Evolutionary conservation across 2,888 invertebrate species (phyloP).

Genomic region (Cenopis cana): DNA sequence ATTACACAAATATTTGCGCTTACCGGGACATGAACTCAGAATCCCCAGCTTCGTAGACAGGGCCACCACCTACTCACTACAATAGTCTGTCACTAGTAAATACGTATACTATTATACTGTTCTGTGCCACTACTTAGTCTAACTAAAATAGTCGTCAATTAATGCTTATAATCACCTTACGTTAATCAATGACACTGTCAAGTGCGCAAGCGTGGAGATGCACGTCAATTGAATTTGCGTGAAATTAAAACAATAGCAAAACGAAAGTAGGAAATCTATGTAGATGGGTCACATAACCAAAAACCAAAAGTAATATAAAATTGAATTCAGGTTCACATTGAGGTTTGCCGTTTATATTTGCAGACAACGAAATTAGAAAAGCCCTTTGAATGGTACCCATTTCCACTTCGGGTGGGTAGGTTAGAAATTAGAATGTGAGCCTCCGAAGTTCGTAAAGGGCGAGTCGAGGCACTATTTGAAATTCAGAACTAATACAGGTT

Average conservation of each 20-base stretch:
- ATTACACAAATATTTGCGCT: too few species aligned
- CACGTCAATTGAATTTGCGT: too few species aligned
- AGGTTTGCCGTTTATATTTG: slow-evolving; percentile 6
- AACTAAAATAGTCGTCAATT: too few species aligned
- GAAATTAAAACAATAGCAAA: background rate
- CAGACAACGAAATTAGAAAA: slow-evolving; percentile 29
- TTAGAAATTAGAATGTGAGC: slow-evolving; percentile 30
- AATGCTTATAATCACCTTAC: too few species aligned
- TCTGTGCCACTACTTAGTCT: too few species aligned
- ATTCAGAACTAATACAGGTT: slow-evolving; percentile 45
- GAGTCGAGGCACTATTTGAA: slow-evolving; percentile 43
- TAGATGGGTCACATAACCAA: background rate
- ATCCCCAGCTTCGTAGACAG: too few species aligned
- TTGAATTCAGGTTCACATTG: background rate
- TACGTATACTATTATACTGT: too few species aligned
- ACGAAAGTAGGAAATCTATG: background rate
- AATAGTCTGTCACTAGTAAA: too few species aligned
- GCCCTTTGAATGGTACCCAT: slow-evolving; percentile 6
- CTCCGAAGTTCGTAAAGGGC: slow-evolving; percentile 32
- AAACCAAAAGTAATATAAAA: slow-evolving; percentile 12
- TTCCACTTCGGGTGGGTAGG: slow-evolving; percentile 11
- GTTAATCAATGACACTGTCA: too few species aligned
- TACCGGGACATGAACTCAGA: too few species aligned
- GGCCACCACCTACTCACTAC: too few species aligned
- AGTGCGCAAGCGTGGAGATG: too few species aligned